Evolutionary conservation across 1,140 invertebrate species (phyloP).

Genomic region (Drosophila repleta): DNA sequence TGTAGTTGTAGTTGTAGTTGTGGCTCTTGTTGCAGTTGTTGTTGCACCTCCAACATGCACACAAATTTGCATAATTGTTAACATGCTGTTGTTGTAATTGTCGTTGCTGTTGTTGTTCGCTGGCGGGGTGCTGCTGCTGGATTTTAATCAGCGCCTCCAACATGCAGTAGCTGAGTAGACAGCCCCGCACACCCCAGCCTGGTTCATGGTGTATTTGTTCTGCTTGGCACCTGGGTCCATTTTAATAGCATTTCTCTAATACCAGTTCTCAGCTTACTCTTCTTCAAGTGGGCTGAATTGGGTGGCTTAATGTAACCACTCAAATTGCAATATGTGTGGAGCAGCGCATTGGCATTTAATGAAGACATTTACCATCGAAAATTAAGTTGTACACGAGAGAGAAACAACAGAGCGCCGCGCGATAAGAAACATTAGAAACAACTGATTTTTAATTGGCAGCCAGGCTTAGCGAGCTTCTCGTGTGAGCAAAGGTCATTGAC

Average conservation of each 20-base stretch:
- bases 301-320: slow-evolving; percentile 20
- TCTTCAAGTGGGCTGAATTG: slow-evolving; percentile 1
- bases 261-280: neutral
- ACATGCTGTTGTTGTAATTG: slow-evolving; percentile 73
- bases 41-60: slow-evolving; percentile 66
- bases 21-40: slow-evolving; percentile 15
- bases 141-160: slow-evolving; percentile 63
- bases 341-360: slow-evolving; percentile 49
- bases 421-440: slow-evolving; percentile 30
- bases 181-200: slow-evolving; percentile 1
- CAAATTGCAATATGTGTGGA: slow-evolving; percentile 25
- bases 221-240: slow-evolving; percentile 69
- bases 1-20: slow-evolving; percentile 28
- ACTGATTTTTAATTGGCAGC: slow-evolving; percentile 33
- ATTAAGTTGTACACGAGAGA: slow-evolving; percentile 61
- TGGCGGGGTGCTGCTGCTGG: slow-evolving; percentile 46
- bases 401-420: slow-evolving; percentile 1
- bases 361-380: slow-evolving; percentile 68
- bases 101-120: slow-evolving; percentile 34
- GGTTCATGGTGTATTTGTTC: slow-evolving; percentile 59
- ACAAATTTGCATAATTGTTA: slow-evolving; percentile 81
- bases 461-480: neutral
- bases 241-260: slow-evolving; percentile 56
- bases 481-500: slow-evolving; percentile 32
- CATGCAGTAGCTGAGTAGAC: slow-evolving; percentile 12